These are phyloP conservation scores for Urosaurus nigricauda DNA, from an alignment of 2,797 vertebrate genomes.

Conservation along the genomic window DNA sequence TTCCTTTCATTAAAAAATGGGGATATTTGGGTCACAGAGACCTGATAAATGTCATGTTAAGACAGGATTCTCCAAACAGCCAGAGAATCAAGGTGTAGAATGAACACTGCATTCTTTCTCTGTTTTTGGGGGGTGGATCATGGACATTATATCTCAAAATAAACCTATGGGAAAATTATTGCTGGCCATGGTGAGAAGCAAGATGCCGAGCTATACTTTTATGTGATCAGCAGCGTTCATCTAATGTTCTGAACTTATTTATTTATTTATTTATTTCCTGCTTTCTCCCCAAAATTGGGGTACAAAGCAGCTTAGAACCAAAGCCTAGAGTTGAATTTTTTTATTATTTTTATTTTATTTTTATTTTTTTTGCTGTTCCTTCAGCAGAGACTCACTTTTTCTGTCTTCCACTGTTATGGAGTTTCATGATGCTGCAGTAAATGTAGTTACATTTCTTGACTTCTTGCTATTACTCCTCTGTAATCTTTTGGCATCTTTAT, in stretches of 20 bases:
- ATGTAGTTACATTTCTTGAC: not conserved
- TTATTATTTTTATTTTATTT: no score
- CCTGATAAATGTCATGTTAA: not conserved
- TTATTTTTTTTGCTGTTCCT: not conserved
- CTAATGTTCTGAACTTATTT: not conserved
- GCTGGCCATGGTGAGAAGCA: not conserved
- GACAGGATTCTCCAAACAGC: not conserved
- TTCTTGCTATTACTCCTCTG: not conserved
- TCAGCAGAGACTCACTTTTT: not conserved
- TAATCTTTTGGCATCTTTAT: not conserved
- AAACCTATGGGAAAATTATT: not conserved
- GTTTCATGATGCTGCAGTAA: not conserved
- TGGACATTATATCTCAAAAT: no score
- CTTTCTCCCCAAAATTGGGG: no score
- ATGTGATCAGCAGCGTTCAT: not conserved
- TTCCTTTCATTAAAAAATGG: not conserved
- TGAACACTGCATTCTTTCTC: not conserved
- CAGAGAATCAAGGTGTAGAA: not conserved
- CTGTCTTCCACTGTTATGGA: not conserved
- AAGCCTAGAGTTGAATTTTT: not conserved
- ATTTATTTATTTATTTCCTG: no score
- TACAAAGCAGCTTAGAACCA: not conserved
- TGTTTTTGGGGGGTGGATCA: not conserved
- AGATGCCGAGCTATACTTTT: not conserved
- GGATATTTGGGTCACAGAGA: not conserved